Conservation (phyloP, 2,888 invertebrate genomes). For the Habroteleia sp. region DNA sequence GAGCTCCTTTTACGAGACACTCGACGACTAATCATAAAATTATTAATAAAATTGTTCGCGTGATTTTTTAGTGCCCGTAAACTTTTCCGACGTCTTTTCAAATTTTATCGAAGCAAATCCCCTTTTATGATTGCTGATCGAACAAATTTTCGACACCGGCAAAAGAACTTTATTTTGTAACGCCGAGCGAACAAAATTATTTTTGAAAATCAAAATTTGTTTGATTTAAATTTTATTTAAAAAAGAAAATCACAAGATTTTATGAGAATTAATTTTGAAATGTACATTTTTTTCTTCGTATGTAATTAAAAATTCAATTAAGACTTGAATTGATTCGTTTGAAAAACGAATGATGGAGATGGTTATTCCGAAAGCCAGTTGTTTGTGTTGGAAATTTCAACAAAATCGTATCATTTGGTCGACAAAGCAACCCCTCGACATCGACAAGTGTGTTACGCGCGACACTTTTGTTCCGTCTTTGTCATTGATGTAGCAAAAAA, state of each 20-base stretch:
- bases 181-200: too few relatives aligned
- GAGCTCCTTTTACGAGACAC: constrained; percentile 16
- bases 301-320: too few relatives aligned
- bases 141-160: constrained; percentile 5
- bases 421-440: neutral
- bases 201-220: too few relatives aligned
- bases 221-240: too few relatives aligned
- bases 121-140: constrained; percentile 16
- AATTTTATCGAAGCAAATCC: constrained; percentile 37
- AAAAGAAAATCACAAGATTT: too few relatives aligned
- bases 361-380: too few relatives aligned
- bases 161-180: neutral
- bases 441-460: constrained; percentile 2
- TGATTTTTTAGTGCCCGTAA: constrained; percentile 30
- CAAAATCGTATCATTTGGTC: neutral
- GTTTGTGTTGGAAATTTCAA: neutral
- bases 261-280: too few relatives aligned
- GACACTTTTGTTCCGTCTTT: constrained; percentile 13
- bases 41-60: constrained; percentile 48
- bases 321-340: too few relatives aligned
- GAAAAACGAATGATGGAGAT: too few relatives aligned
- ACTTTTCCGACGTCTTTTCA: constrained; percentile 37
- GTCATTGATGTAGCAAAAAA: neutral
- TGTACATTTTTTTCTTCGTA: too few relatives aligned
- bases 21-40: constrained; percentile 28